Conservation (phyloP, 1,140 invertebrate species). For the Drosophila pandora region DNA sequence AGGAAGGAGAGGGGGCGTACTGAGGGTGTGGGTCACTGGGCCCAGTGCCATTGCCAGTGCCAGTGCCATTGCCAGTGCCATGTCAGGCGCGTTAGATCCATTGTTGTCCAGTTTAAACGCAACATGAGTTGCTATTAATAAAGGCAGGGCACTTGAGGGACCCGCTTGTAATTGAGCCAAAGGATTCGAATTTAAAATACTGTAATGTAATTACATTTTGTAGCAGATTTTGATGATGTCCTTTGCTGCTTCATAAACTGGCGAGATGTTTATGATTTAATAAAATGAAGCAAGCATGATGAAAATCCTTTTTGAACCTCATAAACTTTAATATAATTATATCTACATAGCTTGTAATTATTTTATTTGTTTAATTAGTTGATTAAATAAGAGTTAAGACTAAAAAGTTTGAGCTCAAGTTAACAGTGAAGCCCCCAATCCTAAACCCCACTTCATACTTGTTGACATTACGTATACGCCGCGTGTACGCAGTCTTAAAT, state of each 20-base stretch:
- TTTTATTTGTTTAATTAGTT: no score
- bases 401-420: no score
- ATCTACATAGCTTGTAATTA: no score
- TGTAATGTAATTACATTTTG: slow-evolving; percentile 32
- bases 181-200: slow-evolving; percentile 45
- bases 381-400: no score
- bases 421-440: no score
- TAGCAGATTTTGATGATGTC: not conserved
- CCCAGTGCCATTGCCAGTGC: slow-evolving; percentile 35
- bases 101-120: slow-evolving; percentile 62
- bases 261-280: not conserved
- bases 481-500: not conserved
- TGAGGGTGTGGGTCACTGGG: slow-evolving; percentile 16
- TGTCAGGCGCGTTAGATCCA: slow-evolving; percentile 58
- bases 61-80: slow-evolving; percentile 35
- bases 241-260: not conserved
- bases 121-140: slow-evolving; percentile 71
- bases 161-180: slow-evolving; percentile 28
- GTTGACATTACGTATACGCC: not conserved
- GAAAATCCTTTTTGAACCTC: no score
- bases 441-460: not conserved
- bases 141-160: slow-evolving; percentile 49
- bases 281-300: not conserved
- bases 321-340: no score
- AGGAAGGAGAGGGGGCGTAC: not conserved